These are phyloP conservation scores for Eubucco bourcierii DNA, from an alignment of 2,113 vertebrate genomes.

Conservation along the genomic window DNA sequence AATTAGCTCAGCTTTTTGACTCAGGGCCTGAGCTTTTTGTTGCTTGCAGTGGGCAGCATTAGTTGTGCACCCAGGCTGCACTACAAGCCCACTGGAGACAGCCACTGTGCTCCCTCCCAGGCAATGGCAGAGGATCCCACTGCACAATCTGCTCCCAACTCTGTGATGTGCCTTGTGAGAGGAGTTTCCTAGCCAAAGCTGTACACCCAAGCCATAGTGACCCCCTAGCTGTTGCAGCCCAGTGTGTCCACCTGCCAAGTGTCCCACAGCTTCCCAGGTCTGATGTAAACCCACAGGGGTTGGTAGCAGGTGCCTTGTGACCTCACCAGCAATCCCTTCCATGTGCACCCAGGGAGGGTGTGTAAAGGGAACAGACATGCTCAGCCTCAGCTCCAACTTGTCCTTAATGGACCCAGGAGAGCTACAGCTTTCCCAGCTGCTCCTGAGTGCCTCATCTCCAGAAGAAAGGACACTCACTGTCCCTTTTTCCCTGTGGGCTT, in stretches of 20 bases:
- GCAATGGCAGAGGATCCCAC: neutral
- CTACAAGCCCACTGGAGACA: accelerated
- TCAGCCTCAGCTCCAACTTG: neutral
- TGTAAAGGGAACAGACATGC: neutral
- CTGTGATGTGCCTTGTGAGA: accelerated
- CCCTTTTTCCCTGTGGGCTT: neutral
- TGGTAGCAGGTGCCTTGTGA: accelerated
- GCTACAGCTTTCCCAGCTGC: neutral
- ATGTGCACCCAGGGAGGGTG: accelerated
- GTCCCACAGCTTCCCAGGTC: neutral
- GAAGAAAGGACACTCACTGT: neutral
- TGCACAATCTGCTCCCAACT: neutral
- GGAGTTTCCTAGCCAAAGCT: accelerated
- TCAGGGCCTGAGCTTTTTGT: neutral
- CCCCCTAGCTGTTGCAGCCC: accelerated
- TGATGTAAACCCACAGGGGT: accelerated
- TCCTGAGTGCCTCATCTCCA: neutral
- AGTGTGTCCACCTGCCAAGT: accelerated
- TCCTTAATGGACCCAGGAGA: neutral
- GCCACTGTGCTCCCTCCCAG: neutral
- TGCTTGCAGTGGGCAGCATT: neutral
- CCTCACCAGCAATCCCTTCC: neutral
- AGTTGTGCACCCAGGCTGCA: neutral
- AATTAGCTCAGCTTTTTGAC: conserved; percentile 15
- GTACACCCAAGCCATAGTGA: accelerated